Base-by-base conservation (phyloP, 2,888 invertebrate genomes). In the Plusia festucae region DNA sequence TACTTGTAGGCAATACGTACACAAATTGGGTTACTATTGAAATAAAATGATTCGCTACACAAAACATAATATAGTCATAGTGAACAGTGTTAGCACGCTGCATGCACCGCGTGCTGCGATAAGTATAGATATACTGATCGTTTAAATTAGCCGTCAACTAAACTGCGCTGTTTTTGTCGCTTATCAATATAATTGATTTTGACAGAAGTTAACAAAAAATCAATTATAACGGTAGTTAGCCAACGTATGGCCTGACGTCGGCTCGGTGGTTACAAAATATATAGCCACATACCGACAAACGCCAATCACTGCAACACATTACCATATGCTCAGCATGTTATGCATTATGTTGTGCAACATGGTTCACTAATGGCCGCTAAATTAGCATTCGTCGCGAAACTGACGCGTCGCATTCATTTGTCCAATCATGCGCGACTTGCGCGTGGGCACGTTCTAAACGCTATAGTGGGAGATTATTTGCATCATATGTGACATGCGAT, bases 361-460 rank as follows among this genome's bases (percentile, higher is more conserved):
- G 8, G 11, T 16, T n/a, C 54, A 53, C 52, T 65, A 78, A 78
- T 79, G 71, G 76, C 52, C 55, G 64, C 62, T 66, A 30, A 49
- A 70, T 78, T 70, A 81, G 76, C 70, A 81, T 74, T 44, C 65
- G 67, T 55, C 53, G 65, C 56, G 62, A 81, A 49, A 59, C 53
- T 67, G 58, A 60, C 67, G 55, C 79, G 53, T 9, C 54, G 40
- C 61, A 22, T 52, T 51, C 52, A 44, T 34, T 51, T 60, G 65
- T 65, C 80, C 82, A 79, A 82, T 82, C 69, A 63, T 54, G 60
- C 52, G 54, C 60, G 62, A 24, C 57, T 53, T 22, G 60, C 53
- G 63, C 53, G 32, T 8, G 57, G 58, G 59, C 73, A 64, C 20
- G 53, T 15, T 7, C 18, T 55, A 32, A 18, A 15, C 52, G 40